Evolutionary conservation across 2,797 vertebrate genomes (phyloP), one percentile per base, ranked within the genome.

Genomic region (Melanotaenia pygmaea): DNA sequence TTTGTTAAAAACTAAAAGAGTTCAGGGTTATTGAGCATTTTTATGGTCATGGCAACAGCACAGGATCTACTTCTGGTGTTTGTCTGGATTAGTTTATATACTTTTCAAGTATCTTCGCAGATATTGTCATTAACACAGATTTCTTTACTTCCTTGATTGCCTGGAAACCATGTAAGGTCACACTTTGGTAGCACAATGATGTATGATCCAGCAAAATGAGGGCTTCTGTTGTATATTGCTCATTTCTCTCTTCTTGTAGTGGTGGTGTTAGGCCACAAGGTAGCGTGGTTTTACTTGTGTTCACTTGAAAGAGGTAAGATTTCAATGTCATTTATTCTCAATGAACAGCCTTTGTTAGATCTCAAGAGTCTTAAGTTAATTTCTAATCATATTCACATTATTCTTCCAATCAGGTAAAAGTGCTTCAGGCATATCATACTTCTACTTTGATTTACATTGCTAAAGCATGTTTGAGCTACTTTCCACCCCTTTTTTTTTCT

Each of bases 131-230:
- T 45, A 60, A 45, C 59, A 47, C 7, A 0, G 32, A 71, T 67
- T 60, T 62, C 66, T 26, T 37, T 28, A 54, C 5, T 22, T 9
- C 30, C 18, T 56, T 51, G 38, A 72, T 59, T 70, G 24, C 37
- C 53, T 50, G 28, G 24, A 1, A 24, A 22, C 37, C 1, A 24
- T 40, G 24, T 35, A 32, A 56, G 45, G 66, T 76, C 72, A 70
- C 16, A n/a, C 38, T 81, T 72, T 63, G 5, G 24, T 14, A 2
- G 50, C 14, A 24, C 62, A 53, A 37, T 59, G 50, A 77, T 73
- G 57, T 37, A 80, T 59, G 70, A 76, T 13, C 68, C 34, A 34
- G 51, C 28, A 73, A 63, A 84, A 69, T 54, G 0, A 76, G 54
- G 37, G 35, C 56, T 67, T 66, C 47, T 35, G n/a, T 1, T 45